Evolutionary conservation across 2,888 invertebrate species (phyloP).

Genomic region (Phytoseiulus persimilis): DNA sequence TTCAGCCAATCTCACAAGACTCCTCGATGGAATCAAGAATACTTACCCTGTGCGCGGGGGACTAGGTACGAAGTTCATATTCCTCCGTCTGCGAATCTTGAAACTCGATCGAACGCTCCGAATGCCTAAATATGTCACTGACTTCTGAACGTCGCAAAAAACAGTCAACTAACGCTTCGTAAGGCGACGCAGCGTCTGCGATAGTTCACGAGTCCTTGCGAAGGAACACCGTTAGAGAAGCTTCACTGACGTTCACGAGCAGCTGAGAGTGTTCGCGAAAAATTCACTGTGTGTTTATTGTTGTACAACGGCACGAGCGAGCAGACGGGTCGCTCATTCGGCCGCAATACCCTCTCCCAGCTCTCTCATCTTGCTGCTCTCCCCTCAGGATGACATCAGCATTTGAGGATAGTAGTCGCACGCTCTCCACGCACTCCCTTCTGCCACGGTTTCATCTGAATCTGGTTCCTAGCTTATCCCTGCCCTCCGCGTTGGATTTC

Average conservation of each 20-base stretch:
- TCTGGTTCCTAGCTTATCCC: not conserved
- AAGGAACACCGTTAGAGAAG: not conserved
- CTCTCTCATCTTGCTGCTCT: not conserved
- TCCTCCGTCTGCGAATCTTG: not conserved
- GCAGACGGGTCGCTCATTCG: not conserved
- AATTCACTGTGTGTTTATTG: not conserved
- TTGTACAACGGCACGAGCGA: not conserved
- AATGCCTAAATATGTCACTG: not conserved
- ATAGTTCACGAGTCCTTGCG: not conserved
- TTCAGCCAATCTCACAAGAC: not conserved
- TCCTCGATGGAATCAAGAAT: not conserved
- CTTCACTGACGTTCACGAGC: not conserved
- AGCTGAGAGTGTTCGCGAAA: slow-evolving; percentile 5
- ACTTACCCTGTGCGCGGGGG: not conserved
- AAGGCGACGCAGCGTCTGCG: not conserved
- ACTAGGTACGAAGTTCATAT: not conserved
- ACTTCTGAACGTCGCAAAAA: not conserved
- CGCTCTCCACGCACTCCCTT: not conserved
- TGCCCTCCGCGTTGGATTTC: no score
- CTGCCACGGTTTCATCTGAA: not conserved
- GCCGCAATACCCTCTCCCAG: not conserved
- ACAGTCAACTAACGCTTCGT: not conserved
- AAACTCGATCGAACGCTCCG: not conserved
- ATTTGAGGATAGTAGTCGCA: not conserved
- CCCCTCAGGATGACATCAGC: not conserved